These are phyloP conservation scores for Bombus breviceps DNA, from an alignment of 1,140 invertebrate species.

Conservation along the genomic window DNA sequence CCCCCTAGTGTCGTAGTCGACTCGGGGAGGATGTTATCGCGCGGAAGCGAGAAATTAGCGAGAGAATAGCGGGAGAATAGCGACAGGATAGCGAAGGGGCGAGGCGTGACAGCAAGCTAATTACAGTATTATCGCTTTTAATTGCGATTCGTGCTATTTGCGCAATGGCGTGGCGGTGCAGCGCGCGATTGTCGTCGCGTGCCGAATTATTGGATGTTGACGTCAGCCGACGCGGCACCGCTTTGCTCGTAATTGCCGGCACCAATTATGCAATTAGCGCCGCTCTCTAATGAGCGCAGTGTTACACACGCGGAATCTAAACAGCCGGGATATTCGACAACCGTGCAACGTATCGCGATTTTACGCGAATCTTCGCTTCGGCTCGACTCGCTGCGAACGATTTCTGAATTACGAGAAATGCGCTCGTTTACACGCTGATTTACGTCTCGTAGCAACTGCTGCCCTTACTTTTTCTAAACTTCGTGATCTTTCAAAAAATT, in stretches of 20 bases:
- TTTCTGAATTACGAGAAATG: not conserved
- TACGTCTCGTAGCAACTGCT: too few relatives aligned
- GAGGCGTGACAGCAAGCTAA: slow-evolving; percentile 52
- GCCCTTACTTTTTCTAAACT: too few relatives aligned
- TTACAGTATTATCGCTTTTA: slow-evolving; percentile 76
- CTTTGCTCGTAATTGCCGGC: slow-evolving; percentile 67
- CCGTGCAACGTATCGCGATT: not conserved
- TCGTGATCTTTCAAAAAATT: not conserved
- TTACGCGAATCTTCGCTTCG: not conserved
- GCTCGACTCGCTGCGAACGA: too few relatives aligned
- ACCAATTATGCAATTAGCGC: slow-evolving; percentile 76
- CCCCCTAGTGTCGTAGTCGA: slow-evolving; percentile 1
- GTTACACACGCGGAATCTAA: slow-evolving; percentile 67
- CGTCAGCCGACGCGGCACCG: slow-evolving; percentile 69
- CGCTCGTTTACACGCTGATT: not conserved
- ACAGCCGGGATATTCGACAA: slow-evolving; percentile 49
- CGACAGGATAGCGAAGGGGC: not conserved
- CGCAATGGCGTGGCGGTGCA: slow-evolving; percentile 59
- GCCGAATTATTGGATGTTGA: slow-evolving; percentile 78
- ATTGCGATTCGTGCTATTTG: slow-evolving; percentile 73
- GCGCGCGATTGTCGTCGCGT: slow-evolving; percentile 74
- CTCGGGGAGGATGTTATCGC: not conserved
- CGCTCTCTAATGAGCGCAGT: slow-evolving; percentile 66
- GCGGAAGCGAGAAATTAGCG: not conserved
- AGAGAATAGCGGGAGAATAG: too few relatives aligned